Evolutionary conservation across 2,888 invertebrate genomes (phyloP), one percentile per base, ranked within the genome.

Genomic region (Digitonthophagus gazella): DNA sequence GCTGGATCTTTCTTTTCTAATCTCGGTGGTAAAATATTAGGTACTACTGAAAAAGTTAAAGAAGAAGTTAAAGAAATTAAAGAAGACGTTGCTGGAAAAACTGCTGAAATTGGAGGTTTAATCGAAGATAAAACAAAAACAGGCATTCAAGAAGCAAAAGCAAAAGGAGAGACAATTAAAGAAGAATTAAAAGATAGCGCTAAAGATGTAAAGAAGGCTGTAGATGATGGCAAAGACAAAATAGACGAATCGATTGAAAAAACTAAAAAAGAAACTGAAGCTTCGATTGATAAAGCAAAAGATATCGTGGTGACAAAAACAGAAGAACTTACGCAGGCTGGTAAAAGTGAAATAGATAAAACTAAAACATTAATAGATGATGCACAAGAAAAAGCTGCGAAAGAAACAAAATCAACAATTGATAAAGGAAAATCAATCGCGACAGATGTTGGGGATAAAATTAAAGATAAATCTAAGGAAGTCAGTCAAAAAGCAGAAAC

Each of bases 251-350:
- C 20, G 3, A 20, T 65, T 28, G 54, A 75, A 57, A 67, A 67
- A 63, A 15, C 19, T 11, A 61, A 44, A 19, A 19, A 66, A 5
- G 66, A 76, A 68, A 65, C 72, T 4, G 66, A 73, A 0, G 75
- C 76, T 18, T 70, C 74, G 15, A 72, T 71, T 16, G 75, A 77
- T 28, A 73, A 73, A 58, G 64, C 70, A 55, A 73, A 73, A 22
- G 77, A 78, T n/a, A 74, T 70, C 3, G 64, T 15, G 2, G 28
- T 18, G 11, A 44, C 58, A 20, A 16, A 16, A 61, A 16, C 18
- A 15, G n/a, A 71, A 69, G 68, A 44, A 61, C 15, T 64, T 67
- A 57, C 57, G 69, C 8, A 44, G 2, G 2, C 1, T 6, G 28
- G 44, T 18, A 70, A 68, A 68, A 71, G 58, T 15, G 19, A 67